These are phyloP conservation scores for Aleiodes leptofemur DNA, from an alignment of 2,888 invertebrate species.

Conservation along the genomic window DNA sequence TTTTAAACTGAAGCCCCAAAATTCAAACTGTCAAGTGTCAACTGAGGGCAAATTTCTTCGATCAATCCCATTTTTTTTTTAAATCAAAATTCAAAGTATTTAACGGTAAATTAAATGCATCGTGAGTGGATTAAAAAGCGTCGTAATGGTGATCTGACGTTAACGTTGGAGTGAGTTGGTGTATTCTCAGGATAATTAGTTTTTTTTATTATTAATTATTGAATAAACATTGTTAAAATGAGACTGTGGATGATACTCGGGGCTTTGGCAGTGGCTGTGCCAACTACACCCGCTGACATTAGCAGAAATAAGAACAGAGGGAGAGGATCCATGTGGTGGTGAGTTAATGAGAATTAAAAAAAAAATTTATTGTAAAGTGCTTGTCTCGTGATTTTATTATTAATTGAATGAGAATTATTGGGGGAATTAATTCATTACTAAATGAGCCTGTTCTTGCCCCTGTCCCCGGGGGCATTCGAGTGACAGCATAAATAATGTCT, in stretches of 20 bases:
- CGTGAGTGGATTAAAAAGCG: conserved; percentile 1
- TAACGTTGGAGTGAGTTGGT: conserved; percentile 28
- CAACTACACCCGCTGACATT: conserved; percentile 73
- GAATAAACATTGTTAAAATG: conserved; percentile 55
- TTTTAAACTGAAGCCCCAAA: conserved; percentile 20
- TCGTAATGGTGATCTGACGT: conserved; percentile 46
- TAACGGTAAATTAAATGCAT: conserved; percentile 3
- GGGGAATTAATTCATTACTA: no score
- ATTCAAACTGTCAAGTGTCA: conserved; percentile 10
- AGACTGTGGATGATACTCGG: conserved; percentile 70
- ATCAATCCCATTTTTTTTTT: not conserved
- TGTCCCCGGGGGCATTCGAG: no score
- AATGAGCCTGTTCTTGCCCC: no score
- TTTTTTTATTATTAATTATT: not conserved
- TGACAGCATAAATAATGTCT: not conserved
- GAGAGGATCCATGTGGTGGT: conserved; percentile 96
- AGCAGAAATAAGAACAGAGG: conserved; percentile 81
- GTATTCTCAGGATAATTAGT: conserved; percentile 3
- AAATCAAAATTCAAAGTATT: not conserved
- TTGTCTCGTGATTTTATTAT: no score
- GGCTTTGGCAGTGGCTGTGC: conserved; percentile 77
- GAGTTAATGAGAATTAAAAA: conserved; percentile 73
- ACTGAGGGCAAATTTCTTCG: no score
- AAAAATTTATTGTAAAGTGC: no score
- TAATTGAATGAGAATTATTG: no score